Base-by-base conservation (phyloP, 2,888 invertebrate genomes). In the Acanthoscelides obtectus region DNA sequence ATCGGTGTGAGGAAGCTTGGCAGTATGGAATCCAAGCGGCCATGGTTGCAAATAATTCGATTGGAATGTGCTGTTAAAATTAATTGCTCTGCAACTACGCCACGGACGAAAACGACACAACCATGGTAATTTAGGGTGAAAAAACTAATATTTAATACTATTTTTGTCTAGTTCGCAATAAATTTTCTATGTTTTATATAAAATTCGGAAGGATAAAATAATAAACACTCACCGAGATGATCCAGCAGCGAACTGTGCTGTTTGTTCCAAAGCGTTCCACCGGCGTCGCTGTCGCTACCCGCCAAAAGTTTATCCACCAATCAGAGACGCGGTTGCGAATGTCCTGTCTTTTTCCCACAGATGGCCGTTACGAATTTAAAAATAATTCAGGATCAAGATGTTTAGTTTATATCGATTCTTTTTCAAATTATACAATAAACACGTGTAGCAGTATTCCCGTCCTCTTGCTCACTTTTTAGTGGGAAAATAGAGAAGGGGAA, bases 101-200 rank as follows among this genome's bases (percentile, higher is more conserved):
- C 66, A 75, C 71, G 69, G 69, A 80, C 68, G 67, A 69, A 72
- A 71, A 76, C 76, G 76, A 77, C 79, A 76, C 73, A 75, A 69
- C 70, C 77, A 77, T 75, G 71, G 81, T 82, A 84, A 85, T 84
- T 82, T 83, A 77, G 77, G 75, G 78, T 77, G 75, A 80, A 84
- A 85, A 85, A 84, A 84, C 83, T 84, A 83, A 80, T 83, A 84
- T 83, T 82, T 82, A 80, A 79, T 74, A 75, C 76, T 77, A 77
- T 78, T 79, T 81, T 80, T 79, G 74, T 75, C 72, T 76, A 69
- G 65, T 68, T 72, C 69, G 71, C 72, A 81, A 77, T 81, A 84
- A 85, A 84, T 81, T 85, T 79, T 74, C 74, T 70, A 77, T 77
- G 81, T 76, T 81, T 83, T 81, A 81, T 82, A 85, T 83, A 81